A percentile compares a stretch with the other conserved stretches of the same genome.
Conservation (phyloP, 2,888 invertebrate species). For the Acanthosepion lycidas region DNA sequence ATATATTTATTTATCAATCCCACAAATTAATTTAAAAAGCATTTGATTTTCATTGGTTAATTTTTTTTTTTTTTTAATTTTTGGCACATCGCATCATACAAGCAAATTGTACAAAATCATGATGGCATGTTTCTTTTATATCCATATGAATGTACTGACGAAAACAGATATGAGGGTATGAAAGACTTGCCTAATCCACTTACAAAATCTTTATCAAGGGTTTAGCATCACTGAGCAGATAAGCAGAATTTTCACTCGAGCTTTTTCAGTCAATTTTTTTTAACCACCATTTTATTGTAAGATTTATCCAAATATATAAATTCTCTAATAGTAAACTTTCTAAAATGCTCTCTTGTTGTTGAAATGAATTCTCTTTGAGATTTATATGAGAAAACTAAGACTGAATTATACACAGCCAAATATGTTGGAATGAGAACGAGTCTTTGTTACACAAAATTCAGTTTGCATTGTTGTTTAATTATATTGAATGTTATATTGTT, state of each 20-base stretch:
- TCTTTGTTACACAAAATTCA: not conserved
- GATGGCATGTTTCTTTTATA: not conserved
- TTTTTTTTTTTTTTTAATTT: too few relatives aligned
- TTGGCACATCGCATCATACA: too few relatives aligned
- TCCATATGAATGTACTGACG: not conserved
- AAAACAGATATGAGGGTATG: not conserved
- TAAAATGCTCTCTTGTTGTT: too few relatives aligned
- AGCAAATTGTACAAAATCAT: too few relatives aligned
- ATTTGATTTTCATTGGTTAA: too few relatives aligned
- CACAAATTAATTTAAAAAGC: too few relatives aligned
- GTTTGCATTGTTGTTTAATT: not conserved
- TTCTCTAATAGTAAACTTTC: too few relatives aligned
- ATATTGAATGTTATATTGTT: not conserved
- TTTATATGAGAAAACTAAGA: too few relatives aligned
- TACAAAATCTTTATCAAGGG: not conserved
- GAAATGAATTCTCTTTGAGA: too few relatives aligned
- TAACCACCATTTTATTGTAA: too few relatives aligned
- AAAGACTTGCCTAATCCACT: not conserved
- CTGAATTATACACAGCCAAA: not conserved
- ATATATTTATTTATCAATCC: too few relatives aligned
- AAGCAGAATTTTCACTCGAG: not conserved
- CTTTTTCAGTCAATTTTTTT: not conserved
- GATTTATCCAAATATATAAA: too few relatives aligned
- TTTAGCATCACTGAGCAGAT: not conserved
- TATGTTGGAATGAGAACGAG: not conserved